A percentile compares a stretch with the other conserved stretches of the same genome.
Evolutionary conservation across 2,113 vertebrate genomes (phyloP).

Genomic region (Ochotona princeps): DNA sequence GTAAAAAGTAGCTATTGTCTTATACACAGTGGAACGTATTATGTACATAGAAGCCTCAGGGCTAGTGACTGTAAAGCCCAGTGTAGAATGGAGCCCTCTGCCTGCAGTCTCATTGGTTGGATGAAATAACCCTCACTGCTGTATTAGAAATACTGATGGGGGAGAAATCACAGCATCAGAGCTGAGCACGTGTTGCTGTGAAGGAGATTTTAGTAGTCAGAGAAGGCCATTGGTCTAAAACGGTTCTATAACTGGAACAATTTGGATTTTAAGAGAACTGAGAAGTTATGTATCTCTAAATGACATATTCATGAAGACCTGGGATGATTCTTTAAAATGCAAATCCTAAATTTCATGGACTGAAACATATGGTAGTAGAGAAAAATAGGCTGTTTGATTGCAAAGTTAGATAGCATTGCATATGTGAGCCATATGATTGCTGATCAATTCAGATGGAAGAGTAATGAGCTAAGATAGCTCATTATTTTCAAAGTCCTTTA

Average conservation of each 20-base stretch:
- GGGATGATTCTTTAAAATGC: constrained; percentile 63
- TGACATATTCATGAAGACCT: background rate
- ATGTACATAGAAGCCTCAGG: background rate
- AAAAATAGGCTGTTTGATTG: background rate
- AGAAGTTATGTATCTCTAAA: constrained; percentile 22
- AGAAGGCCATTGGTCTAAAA: constrained; percentile 23
- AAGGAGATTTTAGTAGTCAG: constrained; percentile 5
- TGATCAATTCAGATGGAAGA: background rate
- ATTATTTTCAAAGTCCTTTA: constrained; percentile 25
- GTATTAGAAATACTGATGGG: background rate
- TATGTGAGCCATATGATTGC: background rate
- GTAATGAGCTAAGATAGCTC: background rate
- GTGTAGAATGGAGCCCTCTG: constrained; percentile 44
- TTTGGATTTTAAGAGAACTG: background rate
- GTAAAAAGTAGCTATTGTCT: background rate
- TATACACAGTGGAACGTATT: background rate
- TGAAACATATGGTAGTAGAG: constrained; percentile 26
- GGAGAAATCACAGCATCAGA: background rate
- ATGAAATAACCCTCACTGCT: constrained; percentile 56
- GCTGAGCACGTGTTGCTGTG: background rate
- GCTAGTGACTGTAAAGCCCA: background rate
- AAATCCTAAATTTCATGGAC: constrained; percentile 44
- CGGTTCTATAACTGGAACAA: constrained; percentile 36
- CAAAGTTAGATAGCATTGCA: constrained; percentile 19
- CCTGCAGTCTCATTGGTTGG: constrained; percentile 44